These are phyloP conservation scores for Calidris pugnax DNA, from an alignment of 2,113 vertebrate genomes.

Conservation along the genomic window DNA sequence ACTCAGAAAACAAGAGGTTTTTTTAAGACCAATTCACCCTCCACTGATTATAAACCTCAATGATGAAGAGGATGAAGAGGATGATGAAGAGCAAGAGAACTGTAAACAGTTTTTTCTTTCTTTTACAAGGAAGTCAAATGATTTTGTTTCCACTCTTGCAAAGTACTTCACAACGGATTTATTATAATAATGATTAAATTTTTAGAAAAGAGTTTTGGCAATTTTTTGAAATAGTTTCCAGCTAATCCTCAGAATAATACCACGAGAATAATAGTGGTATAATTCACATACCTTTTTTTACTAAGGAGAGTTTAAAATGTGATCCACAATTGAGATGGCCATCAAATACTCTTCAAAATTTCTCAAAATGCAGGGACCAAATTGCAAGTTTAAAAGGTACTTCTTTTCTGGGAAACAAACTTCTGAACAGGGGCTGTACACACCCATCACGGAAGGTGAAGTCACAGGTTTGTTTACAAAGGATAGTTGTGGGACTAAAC, in stretches of 20 bases:
- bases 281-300: neutral
- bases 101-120: slow-evolving; percentile 42
- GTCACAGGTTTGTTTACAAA: neutral
- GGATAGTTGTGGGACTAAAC: neutral
- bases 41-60: slow-evolving; percentile 69
- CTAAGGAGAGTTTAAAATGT: neutral
- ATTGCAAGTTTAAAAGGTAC: neutral
- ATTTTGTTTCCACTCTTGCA: neutral
- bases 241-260: neutral
- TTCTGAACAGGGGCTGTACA: neutral
- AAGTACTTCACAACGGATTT: neutral
- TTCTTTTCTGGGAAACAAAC: neutral
- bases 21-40: slow-evolving; percentile 62
- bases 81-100: slow-evolving; percentile 46
- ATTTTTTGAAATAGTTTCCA: neutral
- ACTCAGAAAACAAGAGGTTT: slow-evolving; percentile 30
- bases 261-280: neutral
- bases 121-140: neutral
- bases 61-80: slow-evolving; percentile 67
- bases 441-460: neutral
- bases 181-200: neutral
- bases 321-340: neutral
- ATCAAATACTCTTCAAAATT: neutral
- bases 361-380: neutral
- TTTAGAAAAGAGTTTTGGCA: neutral